Evolutionary conservation across 2,113 vertebrate genomes (phyloP).

Genomic region (Genyomyrus donnyi): DNA sequence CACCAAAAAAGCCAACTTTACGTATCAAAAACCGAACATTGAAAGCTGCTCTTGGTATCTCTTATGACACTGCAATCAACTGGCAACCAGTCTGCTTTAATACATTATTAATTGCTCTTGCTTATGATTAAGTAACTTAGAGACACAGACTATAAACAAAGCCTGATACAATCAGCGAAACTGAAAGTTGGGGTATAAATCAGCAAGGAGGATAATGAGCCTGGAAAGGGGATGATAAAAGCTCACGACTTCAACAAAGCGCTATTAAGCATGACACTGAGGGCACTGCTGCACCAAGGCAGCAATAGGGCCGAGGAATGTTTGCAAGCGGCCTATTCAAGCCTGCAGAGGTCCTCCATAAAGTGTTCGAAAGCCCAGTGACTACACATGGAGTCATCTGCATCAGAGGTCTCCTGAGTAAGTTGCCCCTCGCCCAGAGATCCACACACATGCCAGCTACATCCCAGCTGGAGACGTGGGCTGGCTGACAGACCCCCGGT

Average conservation of each 20-base stretch:
- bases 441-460: conserved; percentile 11
- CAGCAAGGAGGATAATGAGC: background rate
- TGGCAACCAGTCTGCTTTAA: background rate
- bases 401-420: conserved; percentile 30
- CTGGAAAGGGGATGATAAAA: background rate
- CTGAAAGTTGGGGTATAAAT: background rate
- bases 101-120: background rate
- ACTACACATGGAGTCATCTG: conserved; percentile 52
- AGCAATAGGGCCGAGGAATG: conserved; percentile 38
- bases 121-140: background rate
- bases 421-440: conserved; percentile 39
- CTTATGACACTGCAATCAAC: background rate
- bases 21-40: background rate
- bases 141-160: background rate
- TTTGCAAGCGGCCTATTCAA: conserved; percentile 50
- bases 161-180: background rate
- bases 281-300: background rate
- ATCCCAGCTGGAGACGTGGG: background rate
- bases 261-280: background rate
- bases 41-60: background rate
- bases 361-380: conserved; percentile 36
- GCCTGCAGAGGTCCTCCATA: conserved; percentile 47
- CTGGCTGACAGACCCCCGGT: background rate
- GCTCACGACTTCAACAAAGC: background rate
- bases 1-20: background rate